Conservation (phyloP, 2,888 invertebrate species). For the Epirrhoe alternata region DNA sequence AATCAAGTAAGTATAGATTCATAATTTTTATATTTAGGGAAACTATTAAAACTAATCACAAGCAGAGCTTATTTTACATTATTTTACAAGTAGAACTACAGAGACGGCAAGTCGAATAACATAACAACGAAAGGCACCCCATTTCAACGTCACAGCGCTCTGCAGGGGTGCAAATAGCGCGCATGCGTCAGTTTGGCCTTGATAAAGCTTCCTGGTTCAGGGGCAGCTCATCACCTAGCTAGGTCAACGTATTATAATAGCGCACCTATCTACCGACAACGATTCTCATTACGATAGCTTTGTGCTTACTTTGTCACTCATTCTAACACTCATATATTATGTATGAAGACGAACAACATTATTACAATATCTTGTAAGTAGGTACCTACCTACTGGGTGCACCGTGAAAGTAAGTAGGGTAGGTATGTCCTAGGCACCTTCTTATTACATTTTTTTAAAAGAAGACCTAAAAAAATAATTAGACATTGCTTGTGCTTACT, state of each 20-base stretch:
- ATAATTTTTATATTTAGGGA: no score
- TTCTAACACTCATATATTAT: neutral
- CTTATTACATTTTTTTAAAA: no score
- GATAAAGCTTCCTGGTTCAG: slow-evolving; percentile 79
- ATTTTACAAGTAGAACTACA: no score
- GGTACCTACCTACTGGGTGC: neutral
- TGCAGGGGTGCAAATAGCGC: slow-evolving; percentile 47
- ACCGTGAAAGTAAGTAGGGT: no score
- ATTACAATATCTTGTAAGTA: neutral
- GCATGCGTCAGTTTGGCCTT: slow-evolving; percentile 75
- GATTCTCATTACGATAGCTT: neutral
- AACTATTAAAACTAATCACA: no score
- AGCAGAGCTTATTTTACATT: no score
- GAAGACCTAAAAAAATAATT: no score
- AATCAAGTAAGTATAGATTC: no score
- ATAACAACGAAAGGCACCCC: slow-evolving; percentile 16
- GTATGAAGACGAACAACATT: neutral
- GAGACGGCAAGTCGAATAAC: neutral
- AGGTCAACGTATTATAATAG: slow-evolving; percentile 70
- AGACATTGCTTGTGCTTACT: no score
- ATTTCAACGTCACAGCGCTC: slow-evolving; percentile 57
- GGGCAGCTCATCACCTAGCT: slow-evolving; percentile 72
- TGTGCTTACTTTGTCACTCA: neutral
- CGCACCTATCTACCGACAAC: neutral
- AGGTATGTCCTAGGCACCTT: no score